phyloP scores from a whole-genome alignment of 2,797 vertebrate genomes.

The Euthynnus affinis region DNA sequence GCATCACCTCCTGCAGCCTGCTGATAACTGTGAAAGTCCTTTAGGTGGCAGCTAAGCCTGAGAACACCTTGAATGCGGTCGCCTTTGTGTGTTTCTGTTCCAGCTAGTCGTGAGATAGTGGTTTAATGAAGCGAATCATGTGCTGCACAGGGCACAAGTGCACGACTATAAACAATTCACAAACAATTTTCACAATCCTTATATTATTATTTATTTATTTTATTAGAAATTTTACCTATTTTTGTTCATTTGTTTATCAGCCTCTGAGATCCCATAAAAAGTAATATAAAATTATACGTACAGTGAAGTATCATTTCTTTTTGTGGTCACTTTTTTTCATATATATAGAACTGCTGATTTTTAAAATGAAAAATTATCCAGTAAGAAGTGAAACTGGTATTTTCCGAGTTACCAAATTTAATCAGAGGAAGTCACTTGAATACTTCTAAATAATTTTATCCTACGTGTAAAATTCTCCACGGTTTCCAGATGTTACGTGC shows the following conservation, averaged over 20 bases:
- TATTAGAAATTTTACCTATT: neutral
- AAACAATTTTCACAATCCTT: neutral
- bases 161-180: neutral
- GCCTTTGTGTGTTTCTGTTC: conserved; percentile 5
- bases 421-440: neutral
- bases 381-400: neutral
- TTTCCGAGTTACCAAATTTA: neutral
- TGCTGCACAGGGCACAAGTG: neutral
- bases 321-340: neutral
- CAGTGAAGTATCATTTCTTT: neutral
- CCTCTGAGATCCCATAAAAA: neutral
- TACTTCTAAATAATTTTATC: neutral
- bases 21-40: neutral
- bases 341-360: neutral
- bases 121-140: neutral
- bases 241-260: neutral
- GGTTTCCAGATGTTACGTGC: too few relatives aligned
- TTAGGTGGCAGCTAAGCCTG: neutral
- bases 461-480: too few relatives aligned
- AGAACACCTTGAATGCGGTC: neutral
- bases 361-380: neutral
- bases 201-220: too few relatives aligned
- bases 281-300: neutral
- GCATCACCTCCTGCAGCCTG: neutral
- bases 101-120: neutral